Evolutionary conservation across 2,888 invertebrate species (phyloP), one percentile per base, ranked within the genome.

Genomic region (Epistrophe eligans): DNA sequence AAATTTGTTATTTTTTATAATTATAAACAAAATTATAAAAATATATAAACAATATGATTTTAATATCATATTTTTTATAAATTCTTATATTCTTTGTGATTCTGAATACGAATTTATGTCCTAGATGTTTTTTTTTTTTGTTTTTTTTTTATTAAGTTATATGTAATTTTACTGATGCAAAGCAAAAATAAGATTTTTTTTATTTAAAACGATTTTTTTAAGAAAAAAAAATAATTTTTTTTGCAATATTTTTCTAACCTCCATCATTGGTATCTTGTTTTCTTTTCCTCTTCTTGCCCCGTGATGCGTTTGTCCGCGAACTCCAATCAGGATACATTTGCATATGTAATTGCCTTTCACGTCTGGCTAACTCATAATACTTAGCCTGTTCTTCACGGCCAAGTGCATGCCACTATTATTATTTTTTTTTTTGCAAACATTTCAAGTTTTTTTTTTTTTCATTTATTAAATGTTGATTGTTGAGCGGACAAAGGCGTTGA

Each of bases 251-350:
- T 38, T 70, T 87, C 97, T 91, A 90, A 97, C 97, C 97, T 97
- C 97, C 97, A 95, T 97, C 97, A 96, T 96, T 96, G 95, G 97
- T 96, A 95, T 98, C 98, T 97, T 97, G 97, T 96, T 98, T 97
- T 96, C 97, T 97, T 96, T 99, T 99, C 97, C 99, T 98, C 96
- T 99, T 99, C 96, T 98, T 98, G 95, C 99, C 98, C 95, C 98
- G 97, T 94, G 99, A 98, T 95, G 99, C 99, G 96, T 99, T 99
- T 94, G 99, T 97, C 94, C 99, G 99, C 95, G 97, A 97, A 95
- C 97, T 97, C 99, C 99, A 99, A 95, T 98, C 98, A 93, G 99
- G 99, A 95, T 99, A 99, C 95, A 98, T 96, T 96, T 98, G 98
- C 97, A 98, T 97, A 95, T 99, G 99, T 94, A 98, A 96, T 95